These are phyloP conservation scores for Nemotelus pantherinus DNA, from an alignment of 2,888 invertebrate species.

Conservation along the genomic window DNA sequence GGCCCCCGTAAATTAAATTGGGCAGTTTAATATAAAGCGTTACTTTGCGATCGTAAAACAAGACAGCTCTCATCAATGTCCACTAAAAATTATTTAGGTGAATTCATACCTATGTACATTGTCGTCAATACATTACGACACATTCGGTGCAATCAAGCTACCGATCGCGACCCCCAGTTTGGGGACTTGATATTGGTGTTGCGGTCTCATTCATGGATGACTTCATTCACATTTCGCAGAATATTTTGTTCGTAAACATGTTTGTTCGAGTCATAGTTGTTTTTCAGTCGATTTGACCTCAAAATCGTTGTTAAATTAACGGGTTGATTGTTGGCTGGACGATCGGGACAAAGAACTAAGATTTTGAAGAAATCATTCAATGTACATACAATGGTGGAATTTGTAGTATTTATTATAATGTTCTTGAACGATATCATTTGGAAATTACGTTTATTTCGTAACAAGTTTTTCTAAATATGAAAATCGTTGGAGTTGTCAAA, in stretches of 20 bases:
- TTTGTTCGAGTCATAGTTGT: not conserved
- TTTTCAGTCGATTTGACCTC: constrained; percentile 14
- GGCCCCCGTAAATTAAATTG: too few species aligned
- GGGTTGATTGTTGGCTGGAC: not conserved
- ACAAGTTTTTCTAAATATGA: too few species aligned
- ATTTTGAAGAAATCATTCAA: too few species aligned
- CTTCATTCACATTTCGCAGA: constrained; percentile 32
- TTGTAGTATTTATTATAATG: too few species aligned
- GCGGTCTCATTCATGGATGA: constrained; percentile 30
- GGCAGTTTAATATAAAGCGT: too few species aligned
- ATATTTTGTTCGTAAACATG: constrained; percentile 26
- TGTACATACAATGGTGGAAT: too few species aligned
- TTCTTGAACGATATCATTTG: too few species aligned
- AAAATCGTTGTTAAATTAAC: constrained; percentile 15
- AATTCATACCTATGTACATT: not conserved
- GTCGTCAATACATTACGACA: not conserved
- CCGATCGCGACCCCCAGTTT: not conserved
- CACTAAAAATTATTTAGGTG: not conserved
- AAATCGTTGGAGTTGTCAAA: too few species aligned
- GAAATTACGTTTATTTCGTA: too few species aligned
- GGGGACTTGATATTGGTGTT: not conserved
- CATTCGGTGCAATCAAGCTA: not conserved
- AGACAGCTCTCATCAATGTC: not conserved
- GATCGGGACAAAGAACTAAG: too few species aligned
- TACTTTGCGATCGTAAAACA: too few species aligned